Evolutionary conservation across 2,797 vertebrate species (phyloP).

Genomic region (Orientallactaga sibirica): DNA sequence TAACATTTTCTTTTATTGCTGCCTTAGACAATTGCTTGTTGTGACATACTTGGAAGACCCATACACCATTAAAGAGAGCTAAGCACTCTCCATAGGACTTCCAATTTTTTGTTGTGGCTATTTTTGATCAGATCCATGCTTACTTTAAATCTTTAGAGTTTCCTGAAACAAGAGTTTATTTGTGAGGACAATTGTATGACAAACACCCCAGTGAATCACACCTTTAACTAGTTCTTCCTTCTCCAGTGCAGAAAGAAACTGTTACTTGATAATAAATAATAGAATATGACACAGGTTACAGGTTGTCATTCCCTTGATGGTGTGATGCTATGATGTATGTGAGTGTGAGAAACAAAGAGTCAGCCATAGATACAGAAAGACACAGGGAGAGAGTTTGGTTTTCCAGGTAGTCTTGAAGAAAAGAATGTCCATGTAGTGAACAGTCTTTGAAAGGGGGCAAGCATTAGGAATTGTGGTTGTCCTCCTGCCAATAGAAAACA

Average conservation of each 20-base stretch:
- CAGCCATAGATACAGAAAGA: background rate
- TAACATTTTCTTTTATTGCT: constrained; percentile 11
- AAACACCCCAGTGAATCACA: background rate
- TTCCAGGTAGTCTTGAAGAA: constrained; percentile 14
- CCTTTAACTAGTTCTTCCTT: background rate
- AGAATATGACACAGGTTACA: constrained; percentile 41
- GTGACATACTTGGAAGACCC: background rate
- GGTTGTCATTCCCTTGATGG: background rate
- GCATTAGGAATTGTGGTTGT: background rate
- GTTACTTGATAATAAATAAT: constrained; percentile 18
- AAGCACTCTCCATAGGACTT: background rate
- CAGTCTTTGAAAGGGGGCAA: background rate
- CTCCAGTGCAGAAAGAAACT: background rate
- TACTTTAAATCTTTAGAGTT: background rate
- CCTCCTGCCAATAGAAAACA: constrained; percentile 11
- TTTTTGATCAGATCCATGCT: constrained; percentile 2
- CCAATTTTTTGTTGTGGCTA: background rate
- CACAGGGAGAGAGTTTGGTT: background rate
- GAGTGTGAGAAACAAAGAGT: background rate
- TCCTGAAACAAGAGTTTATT: background rate
- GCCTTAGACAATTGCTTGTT: background rate
- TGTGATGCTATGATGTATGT: background rate
- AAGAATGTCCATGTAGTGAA: constrained; percentile 7
- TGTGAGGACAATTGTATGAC: background rate
- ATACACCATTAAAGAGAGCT: background rate